Conservation (phyloP, 1,140 invertebrate species). For the Drosophila bipectinata region DNA sequence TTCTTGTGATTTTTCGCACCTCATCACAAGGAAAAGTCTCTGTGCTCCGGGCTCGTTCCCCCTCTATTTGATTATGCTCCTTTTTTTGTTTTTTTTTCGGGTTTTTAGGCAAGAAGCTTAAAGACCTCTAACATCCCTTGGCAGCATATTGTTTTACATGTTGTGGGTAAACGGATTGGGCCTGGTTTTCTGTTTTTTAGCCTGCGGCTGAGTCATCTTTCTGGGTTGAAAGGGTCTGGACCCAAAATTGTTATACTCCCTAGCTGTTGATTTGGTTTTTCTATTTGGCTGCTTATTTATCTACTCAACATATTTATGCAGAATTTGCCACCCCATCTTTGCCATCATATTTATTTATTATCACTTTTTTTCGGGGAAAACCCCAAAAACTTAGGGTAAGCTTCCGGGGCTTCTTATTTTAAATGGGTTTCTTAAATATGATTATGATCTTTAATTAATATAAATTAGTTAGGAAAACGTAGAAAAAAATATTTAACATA, state of each 20-base stretch:
- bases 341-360: background rate
- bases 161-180: constrained; percentile 55
- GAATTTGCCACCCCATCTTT: constrained; percentile 3
- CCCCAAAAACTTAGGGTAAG: background rate
- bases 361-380: background rate
- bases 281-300: constrained; percentile 16
- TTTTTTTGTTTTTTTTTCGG: background rate
- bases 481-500: too few relatives aligned
- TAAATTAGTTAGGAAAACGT: too few relatives aligned
- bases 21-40: constrained; percentile 29
- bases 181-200: constrained; percentile 13
- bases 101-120: constrained; percentile 18
- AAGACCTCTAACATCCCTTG: background rate
- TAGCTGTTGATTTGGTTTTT: constrained; percentile 7
- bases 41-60: background rate
- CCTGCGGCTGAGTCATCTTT: constrained; percentile 22
- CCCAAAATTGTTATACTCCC: constrained; percentile 34
- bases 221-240: constrained; percentile 6
- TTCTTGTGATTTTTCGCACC: constrained; percentile 69
- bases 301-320: constrained; percentile 8
- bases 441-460: too few relatives aligned
- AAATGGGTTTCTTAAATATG: background rate
- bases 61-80: too few relatives aligned
- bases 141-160: constrained; percentile 55
- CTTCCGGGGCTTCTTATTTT: background rate